Evolutionary conservation across 1,140 invertebrate genomes (phyloP), one percentile per base, ranked within the genome.

Genomic region (Drosophila trapezifrons): DNA sequence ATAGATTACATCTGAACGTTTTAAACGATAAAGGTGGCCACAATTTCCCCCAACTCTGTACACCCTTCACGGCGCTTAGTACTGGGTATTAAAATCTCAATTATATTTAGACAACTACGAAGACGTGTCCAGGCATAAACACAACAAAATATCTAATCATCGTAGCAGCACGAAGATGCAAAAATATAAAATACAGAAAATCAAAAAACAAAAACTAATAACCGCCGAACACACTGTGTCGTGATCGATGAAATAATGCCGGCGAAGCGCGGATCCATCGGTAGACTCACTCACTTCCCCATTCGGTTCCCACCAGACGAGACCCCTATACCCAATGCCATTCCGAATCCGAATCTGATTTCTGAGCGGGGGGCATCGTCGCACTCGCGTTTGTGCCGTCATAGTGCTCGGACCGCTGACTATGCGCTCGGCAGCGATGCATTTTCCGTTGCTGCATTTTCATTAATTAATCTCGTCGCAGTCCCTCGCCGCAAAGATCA

Each of bases 201-300:
- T 29, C 9, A 3, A 62, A 40, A 40, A 32, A 13, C 17, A 15
- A 37, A 67, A 65, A 18, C 20, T 65, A 49, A 66, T 66, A 45
- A 29, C 20, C 27, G 43, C 27, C 29, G 42, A 27, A 43, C 22
- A 27, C 13, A 43, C 15, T 13, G 38, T 40, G 57, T 69, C 65
- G 65, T 69, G 65, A 69, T 69, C 65, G 65, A 69, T 66, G 62
- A 69, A 69, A 69, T 66, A 69, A 52, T 69, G 38, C 46, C 37
- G 37, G 25, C 46, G 29, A 66, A 54, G 62, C 38, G 13, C 25
- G 12, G 18, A 42, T 62, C 60, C 54, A 32, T 60, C 18, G 37
- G 25, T 12, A 40, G 59, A 37, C 52, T 22, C 37, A 59, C 10
- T 46, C 25, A 35, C 27, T 60, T 54, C 46, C 65, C 60, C 29